Evolutionary conservation across 1,140 invertebrate genomes (phyloP).

Genomic region (Penaeus chinensis): DNA sequence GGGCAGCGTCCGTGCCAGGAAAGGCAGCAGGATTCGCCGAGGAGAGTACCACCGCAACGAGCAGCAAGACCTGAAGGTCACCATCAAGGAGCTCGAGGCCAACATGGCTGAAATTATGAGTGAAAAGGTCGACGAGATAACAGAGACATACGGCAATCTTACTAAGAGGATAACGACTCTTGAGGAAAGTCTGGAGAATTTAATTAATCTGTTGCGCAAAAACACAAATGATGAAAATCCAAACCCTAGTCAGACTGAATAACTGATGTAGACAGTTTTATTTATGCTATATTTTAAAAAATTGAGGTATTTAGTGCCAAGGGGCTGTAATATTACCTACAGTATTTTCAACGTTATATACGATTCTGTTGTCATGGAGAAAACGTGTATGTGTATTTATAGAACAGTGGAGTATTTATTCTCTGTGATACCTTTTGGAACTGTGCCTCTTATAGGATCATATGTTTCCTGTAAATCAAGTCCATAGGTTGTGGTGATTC

Average conservation of each 20-base stretch:
- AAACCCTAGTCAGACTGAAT: neutral
- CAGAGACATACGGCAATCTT: constrained; percentile 5
- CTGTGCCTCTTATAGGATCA: too few species aligned
- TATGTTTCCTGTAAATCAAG: too few species aligned
- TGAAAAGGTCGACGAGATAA: constrained; percentile 46
- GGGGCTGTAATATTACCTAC: too few species aligned
- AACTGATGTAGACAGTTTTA: neutral
- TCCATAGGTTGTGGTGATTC: too few species aligned
- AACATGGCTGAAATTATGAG: constrained; percentile 56
- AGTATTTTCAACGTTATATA: too few species aligned
- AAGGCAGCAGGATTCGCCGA: constrained; percentile 38
- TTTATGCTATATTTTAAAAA: neutral
- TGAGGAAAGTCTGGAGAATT: constrained; percentile 29
- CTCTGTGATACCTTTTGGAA: too few species aligned
- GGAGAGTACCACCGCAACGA: constrained; percentile 37
- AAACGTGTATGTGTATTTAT: too few species aligned
- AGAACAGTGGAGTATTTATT: too few species aligned
- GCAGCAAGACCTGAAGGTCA: constrained; percentile 46
- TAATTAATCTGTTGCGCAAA: neutral
- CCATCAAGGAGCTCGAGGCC: constrained; percentile 58
- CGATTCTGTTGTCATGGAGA: too few species aligned
- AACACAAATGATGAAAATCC: neutral
- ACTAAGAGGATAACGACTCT: constrained; percentile 17
- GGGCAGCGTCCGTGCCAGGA: constrained; percentile 20
- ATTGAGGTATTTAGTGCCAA: too few species aligned